A percentile compares a stretch with the other conserved stretches of the same genome.
Conservation (phyloP, 2,113 vertebrate genomes). For the Alosa alosa region DNA sequence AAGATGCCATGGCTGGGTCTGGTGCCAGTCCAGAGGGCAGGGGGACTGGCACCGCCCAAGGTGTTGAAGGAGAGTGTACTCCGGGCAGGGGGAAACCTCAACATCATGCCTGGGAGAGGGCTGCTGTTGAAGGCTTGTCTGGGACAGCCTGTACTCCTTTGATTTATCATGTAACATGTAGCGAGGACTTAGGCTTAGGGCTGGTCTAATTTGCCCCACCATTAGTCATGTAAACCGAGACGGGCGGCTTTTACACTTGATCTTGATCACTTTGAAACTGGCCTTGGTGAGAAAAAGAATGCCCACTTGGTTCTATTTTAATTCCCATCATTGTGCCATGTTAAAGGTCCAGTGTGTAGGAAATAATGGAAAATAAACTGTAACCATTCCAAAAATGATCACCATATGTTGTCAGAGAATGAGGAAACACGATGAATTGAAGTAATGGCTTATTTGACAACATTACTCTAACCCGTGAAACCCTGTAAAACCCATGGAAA, state of each 20-base stretch:
- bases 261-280: not conserved
- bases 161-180: not conserved
- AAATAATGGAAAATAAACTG: no score
- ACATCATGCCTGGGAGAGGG: not conserved
- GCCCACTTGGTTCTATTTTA: not conserved
- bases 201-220: not conserved
- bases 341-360: no score
- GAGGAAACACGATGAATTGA: no score
- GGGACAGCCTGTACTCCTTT: not conserved
- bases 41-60: slow-evolving; percentile 48
- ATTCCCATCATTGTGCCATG: not conserved
- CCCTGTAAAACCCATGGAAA: no score
- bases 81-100: not conserved
- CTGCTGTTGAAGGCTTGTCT: not conserved
- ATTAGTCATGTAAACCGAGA: slow-evolving; percentile 13
- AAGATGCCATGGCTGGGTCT: slow-evolving; percentile 58
- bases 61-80: slow-evolving; percentile 56
- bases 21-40: slow-evolving; percentile 46
- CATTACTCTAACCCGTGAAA: no score
- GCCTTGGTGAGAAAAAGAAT: not conserved
- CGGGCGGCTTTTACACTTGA: not conserved
- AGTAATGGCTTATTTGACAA: no score
- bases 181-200: not conserved
- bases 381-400: no score
- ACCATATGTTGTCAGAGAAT: no score